These are phyloP conservation scores for Kuschelorhynchus macadamiae DNA, from an alignment of 2,888 invertebrate species.

Conservation along the genomic window DNA sequence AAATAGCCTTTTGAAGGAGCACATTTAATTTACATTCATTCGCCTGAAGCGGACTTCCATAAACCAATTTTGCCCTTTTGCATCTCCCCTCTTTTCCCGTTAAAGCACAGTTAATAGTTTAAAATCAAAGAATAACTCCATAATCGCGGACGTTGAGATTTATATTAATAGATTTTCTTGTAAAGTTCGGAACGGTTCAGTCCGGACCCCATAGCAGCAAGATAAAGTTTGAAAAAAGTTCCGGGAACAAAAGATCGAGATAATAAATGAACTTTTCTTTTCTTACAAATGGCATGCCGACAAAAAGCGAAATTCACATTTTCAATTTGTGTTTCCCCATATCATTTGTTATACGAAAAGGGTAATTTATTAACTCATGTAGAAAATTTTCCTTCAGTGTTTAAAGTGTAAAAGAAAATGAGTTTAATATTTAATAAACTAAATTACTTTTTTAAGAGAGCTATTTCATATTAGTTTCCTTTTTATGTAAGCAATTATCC, in stretches of 20 bases:
- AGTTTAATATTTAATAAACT: too few species aligned
- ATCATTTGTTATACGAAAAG: constrained; percentile 6
- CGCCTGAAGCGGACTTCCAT: constrained; percentile 19
- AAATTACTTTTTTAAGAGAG: too few species aligned
- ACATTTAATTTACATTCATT: constrained; percentile 21
- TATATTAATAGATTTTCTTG: constrained; percentile 33
- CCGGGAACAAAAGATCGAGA: constrained; percentile 30
- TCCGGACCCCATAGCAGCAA: neutral
- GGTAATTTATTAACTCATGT: neutral
- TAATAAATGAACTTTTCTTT: constrained; percentile 34
- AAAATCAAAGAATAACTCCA: constrained; percentile 29
- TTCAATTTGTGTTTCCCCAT: constrained; percentile 17
- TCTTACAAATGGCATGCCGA: constrained; percentile 15
- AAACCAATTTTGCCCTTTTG: constrained; percentile 18
- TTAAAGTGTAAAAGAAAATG: neutral
- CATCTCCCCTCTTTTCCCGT: constrained; percentile 8
- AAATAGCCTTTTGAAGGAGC: constrained; percentile 23
- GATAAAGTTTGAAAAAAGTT: constrained; percentile 21
- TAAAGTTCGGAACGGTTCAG: constrained; percentile 12
- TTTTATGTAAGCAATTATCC: too few species aligned
- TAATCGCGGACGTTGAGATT: constrained; percentile 21
- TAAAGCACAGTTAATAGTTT: constrained; percentile 22
- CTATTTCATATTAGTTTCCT: too few species aligned
- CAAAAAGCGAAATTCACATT: constrained; percentile 22
- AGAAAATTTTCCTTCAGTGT: neutral